A percentile compares a stretch with the other conserved stretches of the same genome.
These are phyloP conservation scores for Eretmocerus hayati DNA, from an alignment of 2,888 invertebrate species.

Conservation along the genomic window DNA sequence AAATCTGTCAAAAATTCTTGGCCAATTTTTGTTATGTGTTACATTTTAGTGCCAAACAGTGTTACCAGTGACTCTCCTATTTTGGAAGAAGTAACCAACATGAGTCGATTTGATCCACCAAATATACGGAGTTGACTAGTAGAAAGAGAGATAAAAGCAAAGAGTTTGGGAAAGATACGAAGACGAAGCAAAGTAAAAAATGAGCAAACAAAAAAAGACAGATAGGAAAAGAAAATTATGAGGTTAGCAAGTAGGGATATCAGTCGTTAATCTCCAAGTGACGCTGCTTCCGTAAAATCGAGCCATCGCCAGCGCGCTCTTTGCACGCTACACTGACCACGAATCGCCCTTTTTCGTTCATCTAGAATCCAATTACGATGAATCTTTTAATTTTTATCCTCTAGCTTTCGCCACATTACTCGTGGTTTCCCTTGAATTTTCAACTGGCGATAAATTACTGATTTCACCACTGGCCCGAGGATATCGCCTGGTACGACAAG, in stretches of 20 bases:
- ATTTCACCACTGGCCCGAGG: too few relatives aligned
- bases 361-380: constrained; percentile 13
- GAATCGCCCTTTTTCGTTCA: constrained; percentile 5
- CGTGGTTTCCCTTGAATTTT: neutral
- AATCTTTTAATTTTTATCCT: constrained; percentile 10
- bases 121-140: too few relatives aligned
- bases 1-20: too few relatives aligned
- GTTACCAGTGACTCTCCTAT: too few relatives aligned
- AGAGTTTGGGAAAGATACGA: too few relatives aligned
- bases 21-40: too few relatives aligned
- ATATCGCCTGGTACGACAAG: too few relatives aligned
- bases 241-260: constrained; percentile 14
- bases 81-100: too few relatives aligned
- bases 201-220: constrained; percentile 20
- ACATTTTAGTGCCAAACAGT: too few relatives aligned
- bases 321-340: constrained; percentile 16
- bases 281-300: constrained; percentile 22
- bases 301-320: constrained; percentile 14
- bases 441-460: neutral
- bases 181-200: too few relatives aligned
- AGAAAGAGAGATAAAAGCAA: too few relatives aligned
- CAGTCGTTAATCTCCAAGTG: constrained; percentile 28
- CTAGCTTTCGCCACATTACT: constrained; percentile 1
- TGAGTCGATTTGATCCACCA: too few relatives aligned
- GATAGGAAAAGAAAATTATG: constrained; percentile 20